Percentiles rank a stretch among this genome's conserved stretches.
Evolutionary conservation across 2,113 vertebrate species (phyloP).

Genomic region (Phoxinus phoxinus): DNA sequence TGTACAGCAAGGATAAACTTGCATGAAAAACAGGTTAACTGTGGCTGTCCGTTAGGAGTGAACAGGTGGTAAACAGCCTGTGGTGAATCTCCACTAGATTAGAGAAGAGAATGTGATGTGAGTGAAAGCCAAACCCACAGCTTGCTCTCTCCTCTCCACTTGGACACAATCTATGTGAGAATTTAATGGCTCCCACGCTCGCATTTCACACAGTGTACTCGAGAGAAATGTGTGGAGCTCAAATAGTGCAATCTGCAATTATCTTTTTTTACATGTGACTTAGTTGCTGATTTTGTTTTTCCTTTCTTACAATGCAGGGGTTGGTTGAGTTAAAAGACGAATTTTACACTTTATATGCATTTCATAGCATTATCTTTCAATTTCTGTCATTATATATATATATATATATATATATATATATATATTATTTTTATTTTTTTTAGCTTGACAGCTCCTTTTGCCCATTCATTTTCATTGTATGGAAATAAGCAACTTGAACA

Average conservation of each 20-base stretch:
- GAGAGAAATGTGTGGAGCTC: conserved; percentile 24
- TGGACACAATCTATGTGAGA: conserved; percentile 42
- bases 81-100: conserved; percentile 18
- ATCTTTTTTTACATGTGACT: conserved; percentile 28
- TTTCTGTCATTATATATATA: too few species aligned
- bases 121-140: conserved; percentile 44
- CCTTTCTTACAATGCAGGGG: neutral
- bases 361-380: too few species aligned
- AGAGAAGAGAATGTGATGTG: neutral
- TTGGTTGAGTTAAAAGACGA: neutral
- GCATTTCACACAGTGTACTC: conserved; percentile 39
- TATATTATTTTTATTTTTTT: neutral
- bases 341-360: too few species aligned
- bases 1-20: neutral
- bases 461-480: too few species aligned
- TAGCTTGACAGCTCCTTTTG: too few species aligned
- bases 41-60: neutral
- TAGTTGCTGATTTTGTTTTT: neutral
- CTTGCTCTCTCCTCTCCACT: conserved; percentile 28
- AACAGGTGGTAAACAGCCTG: conserved; percentile 37
- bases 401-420: too few species aligned
- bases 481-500: too few species aligned
- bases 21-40: neutral
- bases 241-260: conserved; percentile 30
- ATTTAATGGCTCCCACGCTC: conserved; percentile 28